A percentile compares a stretch with the other conserved stretches of the same genome.
Evolutionary conservation across 2,113 vertebrate species (phyloP).

Genomic region (Donacobius atricapilla): DNA sequence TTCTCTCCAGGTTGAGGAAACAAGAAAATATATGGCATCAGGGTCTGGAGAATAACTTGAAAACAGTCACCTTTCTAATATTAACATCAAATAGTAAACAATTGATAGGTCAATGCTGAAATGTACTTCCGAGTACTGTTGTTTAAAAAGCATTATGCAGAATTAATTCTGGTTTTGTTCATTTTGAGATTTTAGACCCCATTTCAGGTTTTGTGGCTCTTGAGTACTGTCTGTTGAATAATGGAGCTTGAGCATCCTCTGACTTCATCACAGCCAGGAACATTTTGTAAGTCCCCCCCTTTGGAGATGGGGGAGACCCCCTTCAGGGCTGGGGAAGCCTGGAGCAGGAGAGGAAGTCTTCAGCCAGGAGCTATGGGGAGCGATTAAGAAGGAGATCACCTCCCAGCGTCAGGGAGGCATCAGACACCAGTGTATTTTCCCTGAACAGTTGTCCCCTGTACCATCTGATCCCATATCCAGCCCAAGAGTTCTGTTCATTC

Average conservation of each 20-base stretch:
- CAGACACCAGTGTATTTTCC: neutral
- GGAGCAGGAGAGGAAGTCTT: neutral
- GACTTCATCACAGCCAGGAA: neutral
- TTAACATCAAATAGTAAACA: neutral
- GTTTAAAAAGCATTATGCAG: neutral
- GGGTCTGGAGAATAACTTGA: neutral
- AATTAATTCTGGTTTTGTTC: neutral
- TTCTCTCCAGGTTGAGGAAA: neutral
- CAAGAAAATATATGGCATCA: neutral
- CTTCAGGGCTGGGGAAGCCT: neutral
- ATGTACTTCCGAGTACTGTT: neutral
- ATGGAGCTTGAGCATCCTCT: neutral
- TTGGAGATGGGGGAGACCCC: fast-evolving
- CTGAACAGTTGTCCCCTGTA: fast-evolving
- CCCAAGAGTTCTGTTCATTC: neutral
- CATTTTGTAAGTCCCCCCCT: fast-evolving
- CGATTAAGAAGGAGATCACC: neutral
- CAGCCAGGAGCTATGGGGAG: neutral
- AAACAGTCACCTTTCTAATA: neutral
- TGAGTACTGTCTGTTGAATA: neutral
- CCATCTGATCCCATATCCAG: neutral
- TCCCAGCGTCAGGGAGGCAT: neutral
- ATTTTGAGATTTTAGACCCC: neutral
- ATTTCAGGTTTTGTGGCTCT: neutral
- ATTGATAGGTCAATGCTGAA: neutral